Evolutionary conservation across 2,888 invertebrate genomes (phyloP).

Genomic region (Parnassius smintheus): DNA sequence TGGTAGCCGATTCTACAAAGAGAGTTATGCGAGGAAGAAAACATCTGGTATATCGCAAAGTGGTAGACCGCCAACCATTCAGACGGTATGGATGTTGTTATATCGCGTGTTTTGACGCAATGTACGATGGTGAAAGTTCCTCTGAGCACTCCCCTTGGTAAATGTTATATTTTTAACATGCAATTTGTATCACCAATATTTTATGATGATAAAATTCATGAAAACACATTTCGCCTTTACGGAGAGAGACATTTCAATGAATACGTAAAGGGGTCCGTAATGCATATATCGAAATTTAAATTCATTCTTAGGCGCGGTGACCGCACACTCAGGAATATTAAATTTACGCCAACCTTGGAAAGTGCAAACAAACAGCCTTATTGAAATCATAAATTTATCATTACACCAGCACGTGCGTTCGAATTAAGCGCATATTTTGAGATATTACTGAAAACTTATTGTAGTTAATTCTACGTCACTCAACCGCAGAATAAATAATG

Average conservation of each 20-base stretch:
- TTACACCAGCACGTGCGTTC: neutral
- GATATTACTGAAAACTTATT: too few species aligned
- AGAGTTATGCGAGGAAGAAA: too few species aligned
- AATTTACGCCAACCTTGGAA: conserved; percentile 21
- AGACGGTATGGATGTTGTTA: too few species aligned
- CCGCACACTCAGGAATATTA: conserved; percentile 18
- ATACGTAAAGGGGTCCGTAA: conserved; percentile 22
- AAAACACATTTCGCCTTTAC: conserved; percentile 2
- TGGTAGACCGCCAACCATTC: too few species aligned
- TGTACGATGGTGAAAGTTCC: too few species aligned
- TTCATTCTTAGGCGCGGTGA: conserved; percentile 25
- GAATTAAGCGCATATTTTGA: neutral
- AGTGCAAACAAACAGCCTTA: conserved; percentile 18
- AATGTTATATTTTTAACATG: too few species aligned
- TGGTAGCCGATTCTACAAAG: too few species aligned
- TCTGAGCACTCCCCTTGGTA: too few species aligned
- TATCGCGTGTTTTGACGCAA: too few species aligned
- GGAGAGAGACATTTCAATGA: conserved; percentile 12
- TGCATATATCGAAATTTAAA: conserved; percentile 23
- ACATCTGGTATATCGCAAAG: too few species aligned
- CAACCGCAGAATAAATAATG: too few species aligned
- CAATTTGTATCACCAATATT: conserved; percentile 7
- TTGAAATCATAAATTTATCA: conserved; percentile 12
- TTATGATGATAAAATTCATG: conserved; percentile 26
- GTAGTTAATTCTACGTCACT: too few species aligned